Conservation (phyloP, 2,888 invertebrate species). For the Perithous albicinctus region DNA sequence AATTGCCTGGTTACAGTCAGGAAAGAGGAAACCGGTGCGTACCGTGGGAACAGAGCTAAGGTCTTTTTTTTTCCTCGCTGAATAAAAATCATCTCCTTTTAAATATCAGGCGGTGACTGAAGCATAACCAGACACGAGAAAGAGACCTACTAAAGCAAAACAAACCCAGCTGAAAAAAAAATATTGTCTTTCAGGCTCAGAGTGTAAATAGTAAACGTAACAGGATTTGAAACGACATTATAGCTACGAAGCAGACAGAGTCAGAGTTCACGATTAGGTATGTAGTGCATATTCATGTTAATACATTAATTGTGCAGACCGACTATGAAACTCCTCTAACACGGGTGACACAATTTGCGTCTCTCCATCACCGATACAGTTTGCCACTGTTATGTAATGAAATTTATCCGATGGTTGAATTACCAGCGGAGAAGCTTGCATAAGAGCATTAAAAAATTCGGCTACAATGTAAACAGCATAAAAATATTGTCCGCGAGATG, state of each 20-base stretch:
- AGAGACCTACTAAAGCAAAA: neutral
- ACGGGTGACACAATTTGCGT: conserved; percentile 44
- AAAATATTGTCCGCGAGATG: too few species aligned
- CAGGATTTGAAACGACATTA: neutral
- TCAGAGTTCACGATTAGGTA: conserved; percentile 48
- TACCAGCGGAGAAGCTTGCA: conserved; percentile 3
- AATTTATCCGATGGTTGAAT: conserved; percentile 28
- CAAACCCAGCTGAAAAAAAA: neutral
- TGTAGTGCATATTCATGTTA: conserved; percentile 67
- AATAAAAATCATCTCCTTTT: conserved; percentile 25
- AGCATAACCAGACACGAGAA: neutral
- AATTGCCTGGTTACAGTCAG: conserved; percentile 79
- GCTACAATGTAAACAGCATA: too few species aligned
- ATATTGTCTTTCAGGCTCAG: neutral
- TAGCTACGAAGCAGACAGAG: neutral
- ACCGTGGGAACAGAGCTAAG: conserved; percentile 81
- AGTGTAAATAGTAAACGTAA: neutral
- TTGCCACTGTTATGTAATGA: conserved; percentile 50
- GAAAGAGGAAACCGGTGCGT: conserved; percentile 81
- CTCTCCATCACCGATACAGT: conserved; percentile 14
- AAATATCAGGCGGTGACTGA: conserved; percentile 7
- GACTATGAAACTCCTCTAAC: conserved; percentile 44
- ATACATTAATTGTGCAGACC: conserved; percentile 69
- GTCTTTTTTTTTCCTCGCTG: conserved; percentile 72
- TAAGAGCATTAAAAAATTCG: neutral